phyloP scores from a whole-genome alignment of 2,888 invertebrate genomes.

The Elmis aenea region DNA sequence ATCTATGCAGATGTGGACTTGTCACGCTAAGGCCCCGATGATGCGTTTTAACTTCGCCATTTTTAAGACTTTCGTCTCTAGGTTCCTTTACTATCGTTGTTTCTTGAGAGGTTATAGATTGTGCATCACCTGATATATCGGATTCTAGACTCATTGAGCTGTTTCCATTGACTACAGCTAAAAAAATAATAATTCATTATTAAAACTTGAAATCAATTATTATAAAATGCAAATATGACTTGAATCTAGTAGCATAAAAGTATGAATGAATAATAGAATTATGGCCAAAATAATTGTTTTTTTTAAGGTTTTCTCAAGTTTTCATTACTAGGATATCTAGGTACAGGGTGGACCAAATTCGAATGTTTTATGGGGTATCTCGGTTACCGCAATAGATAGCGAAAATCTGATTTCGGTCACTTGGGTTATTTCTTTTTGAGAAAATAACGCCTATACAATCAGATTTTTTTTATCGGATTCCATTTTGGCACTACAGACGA shows the following conservation, averaged over 20 bases:
- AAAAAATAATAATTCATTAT: no score
- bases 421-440: no score
- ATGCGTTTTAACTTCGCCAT: conserved; percentile 38
- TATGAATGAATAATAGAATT: conserved; percentile 12
- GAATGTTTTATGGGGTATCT: no score
- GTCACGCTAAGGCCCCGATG: conserved; percentile 56
- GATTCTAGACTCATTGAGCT: conserved; percentile 77
- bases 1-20: conserved; percentile 42
- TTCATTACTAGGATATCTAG: no score
- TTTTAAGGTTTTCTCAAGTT: no score
- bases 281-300: no score
- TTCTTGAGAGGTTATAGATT: conserved; percentile 56
- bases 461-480: no score
- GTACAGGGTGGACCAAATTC: no score
- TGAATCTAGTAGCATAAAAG: conserved; percentile 6
- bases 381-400: no score
- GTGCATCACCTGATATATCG: conserved; percentile 58
- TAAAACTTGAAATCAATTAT: conserved; percentile 27
- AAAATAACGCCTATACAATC: no score
- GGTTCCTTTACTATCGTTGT: conserved; percentile 53
- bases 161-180: conserved; percentile 64
- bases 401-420: no score
- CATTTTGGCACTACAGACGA: no score
- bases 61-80: conserved; percentile 35
- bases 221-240: conserved; percentile 14